Percentiles rank a stretch among this genome's conserved stretches.
Evolutionary conservation across 2,113 vertebrate genomes (phyloP).

Genomic region (Oncorhynchus clarkii): DNA sequence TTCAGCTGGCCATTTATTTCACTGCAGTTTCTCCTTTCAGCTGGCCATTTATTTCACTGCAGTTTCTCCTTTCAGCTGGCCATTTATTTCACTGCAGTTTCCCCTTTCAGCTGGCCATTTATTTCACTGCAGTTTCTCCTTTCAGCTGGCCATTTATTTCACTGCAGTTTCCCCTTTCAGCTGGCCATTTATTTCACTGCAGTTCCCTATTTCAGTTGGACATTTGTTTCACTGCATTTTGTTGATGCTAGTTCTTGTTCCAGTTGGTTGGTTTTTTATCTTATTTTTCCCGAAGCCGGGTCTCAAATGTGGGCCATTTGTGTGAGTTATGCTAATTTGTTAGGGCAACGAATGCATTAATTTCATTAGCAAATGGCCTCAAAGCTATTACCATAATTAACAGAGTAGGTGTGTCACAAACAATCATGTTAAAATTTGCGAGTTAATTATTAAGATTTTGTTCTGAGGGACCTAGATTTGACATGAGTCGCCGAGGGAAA

Average conservation of each 20-base stretch:
- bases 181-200: too few relatives aligned
- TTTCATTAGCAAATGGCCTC: conserved; percentile 99
- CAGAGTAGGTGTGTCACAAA: conserved; percentile 99
- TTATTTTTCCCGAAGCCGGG: conserved; percentile 60
- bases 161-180: too few relatives aligned
- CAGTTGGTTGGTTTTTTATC: background rate
- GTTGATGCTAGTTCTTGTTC: conserved; percentile 56
- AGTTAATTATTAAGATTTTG: conserved; percentile 99
- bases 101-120: too few relatives aligned
- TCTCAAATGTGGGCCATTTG: conserved; percentile 96
- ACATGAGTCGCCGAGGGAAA: conserved; percentile 81
- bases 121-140: too few relatives aligned
- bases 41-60: too few relatives aligned
- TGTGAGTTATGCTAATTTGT: conserved; percentile 99
- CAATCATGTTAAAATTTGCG: conserved; percentile 97
- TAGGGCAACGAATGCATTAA: conserved; percentile 99
- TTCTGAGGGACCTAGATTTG: conserved; percentile 88
- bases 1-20: too few relatives aligned
- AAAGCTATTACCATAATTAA: conserved; percentile 94
- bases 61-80: too few relatives aligned
- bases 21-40: too few relatives aligned
- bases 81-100: too few relatives aligned
- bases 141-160: too few relatives aligned
- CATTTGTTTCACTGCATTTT: conserved; percentile 65
- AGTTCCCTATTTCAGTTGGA: too few relatives aligned